A percentile compares a stretch with the other conserved stretches of the same genome.
Conservation (phyloP, 1,140 invertebrate genomes). For the Drosophila ficusphila region DNA sequence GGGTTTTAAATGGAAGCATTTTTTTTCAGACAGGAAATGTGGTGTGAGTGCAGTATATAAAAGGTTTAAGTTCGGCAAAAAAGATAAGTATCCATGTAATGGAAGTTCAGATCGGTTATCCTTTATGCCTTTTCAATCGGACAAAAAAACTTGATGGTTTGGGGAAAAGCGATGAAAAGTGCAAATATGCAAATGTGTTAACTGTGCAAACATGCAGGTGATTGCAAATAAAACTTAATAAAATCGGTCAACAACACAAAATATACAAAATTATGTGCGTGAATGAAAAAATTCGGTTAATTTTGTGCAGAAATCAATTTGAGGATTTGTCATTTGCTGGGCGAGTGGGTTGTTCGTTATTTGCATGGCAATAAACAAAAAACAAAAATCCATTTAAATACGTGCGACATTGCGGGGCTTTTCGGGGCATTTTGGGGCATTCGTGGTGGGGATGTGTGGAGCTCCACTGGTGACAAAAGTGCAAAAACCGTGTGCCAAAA, state of each 20-base stretch:
- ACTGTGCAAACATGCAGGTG: conserved; percentile 80
- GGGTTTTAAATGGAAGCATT: too few species aligned
- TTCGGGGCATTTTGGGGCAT: conserved; percentile 9
- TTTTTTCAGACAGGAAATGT: too few species aligned
- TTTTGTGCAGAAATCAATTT: conserved; percentile 80
- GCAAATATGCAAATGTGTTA: conserved; percentile 71
- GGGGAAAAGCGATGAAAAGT: conserved; percentile 37
- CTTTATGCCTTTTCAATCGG: neutral
- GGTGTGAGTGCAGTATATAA: neutral
- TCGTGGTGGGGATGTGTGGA: conserved; percentile 15
- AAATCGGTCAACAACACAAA: conserved; percentile 77
- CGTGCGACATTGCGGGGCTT: conserved; percentile 30
- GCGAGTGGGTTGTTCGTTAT: conserved; percentile 44
- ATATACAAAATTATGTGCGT: conserved; percentile 52
- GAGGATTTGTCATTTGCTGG: conserved; percentile 61
- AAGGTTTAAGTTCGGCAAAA: neutral
- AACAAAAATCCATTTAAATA: conserved; percentile 48
- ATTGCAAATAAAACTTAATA: conserved; percentile 81
- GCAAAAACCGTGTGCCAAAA: conserved; percentile 69
- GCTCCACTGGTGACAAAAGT: conserved; percentile 57
- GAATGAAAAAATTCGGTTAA: conserved; percentile 69
- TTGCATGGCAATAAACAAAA: conserved; percentile 67
- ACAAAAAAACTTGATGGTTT: neutral
- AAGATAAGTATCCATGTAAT: neutral
- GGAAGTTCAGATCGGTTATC: neutral